Evolutionary conservation across 2,888 invertebrate genomes (phyloP), one percentile per base, ranked within the genome.

Genomic region (Euzophera pinguis): DNA sequence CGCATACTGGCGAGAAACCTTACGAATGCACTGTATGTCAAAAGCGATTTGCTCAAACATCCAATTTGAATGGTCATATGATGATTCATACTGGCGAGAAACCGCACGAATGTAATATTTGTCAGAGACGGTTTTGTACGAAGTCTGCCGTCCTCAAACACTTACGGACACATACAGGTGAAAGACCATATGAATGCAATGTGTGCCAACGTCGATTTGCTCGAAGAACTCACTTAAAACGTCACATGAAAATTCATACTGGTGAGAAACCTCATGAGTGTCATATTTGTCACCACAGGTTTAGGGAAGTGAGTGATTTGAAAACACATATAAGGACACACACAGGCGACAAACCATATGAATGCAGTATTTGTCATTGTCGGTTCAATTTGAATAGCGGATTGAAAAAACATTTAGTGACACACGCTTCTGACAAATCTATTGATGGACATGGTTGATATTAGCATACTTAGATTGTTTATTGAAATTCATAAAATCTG

Each of bases 191-290:
- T 16, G 45, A 45, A 32, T 45, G 45, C 16, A 32, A 45, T 10
- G 10, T 45, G 1, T 45, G 45, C 14, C 45, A 45, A 34, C 32
- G 45, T 1, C 13, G 45, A 13, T 45, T 45, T 16, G 14, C 14
- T n/a, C 29, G 45, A 14, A 32, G 45, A 16, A 32, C 45, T 5
- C 45, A 45, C 32, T 45, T 45, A 10, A 32, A 14, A 45, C 45
- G 45, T 10, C 45, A 45, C 12, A 45, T 16, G 32, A 45, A 10
- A 14, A 45, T 10, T 16, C 45, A 45, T 10, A 45, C 45, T 9
- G 45, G 45, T 6, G 45, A 45, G 34, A 45, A 45, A 45, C 45
- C 45, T 16, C 45, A 45, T 16, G 45, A 45, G 6, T 45, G 45
- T 32, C 45, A 45, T 9, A 32, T 45, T 16, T 45, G 45, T 16